Evolutionary conservation across 2,888 invertebrate genomes (phyloP).

Genomic region (Drosophila buzzatii): DNA sequence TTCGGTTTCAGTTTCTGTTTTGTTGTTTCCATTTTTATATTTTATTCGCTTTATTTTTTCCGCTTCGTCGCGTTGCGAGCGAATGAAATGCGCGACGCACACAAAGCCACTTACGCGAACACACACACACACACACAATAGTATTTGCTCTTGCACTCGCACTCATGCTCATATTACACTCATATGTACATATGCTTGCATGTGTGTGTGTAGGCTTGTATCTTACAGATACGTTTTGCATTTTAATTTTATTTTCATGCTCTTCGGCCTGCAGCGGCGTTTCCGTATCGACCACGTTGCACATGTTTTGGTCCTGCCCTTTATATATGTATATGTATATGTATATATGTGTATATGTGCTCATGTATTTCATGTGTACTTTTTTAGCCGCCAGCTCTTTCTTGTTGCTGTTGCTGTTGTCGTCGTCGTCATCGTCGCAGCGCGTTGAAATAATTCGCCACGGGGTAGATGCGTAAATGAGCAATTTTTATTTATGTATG

Average conservation of each 20-base stretch:
- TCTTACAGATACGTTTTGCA: conserved; percentile 74
- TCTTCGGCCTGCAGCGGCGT: conserved; percentile 55
- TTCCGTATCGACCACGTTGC: conserved; percentile 61
- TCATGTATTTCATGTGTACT: conserved; percentile 3
- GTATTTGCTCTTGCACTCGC: conserved; percentile 26
- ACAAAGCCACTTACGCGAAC: conserved; percentile 21
- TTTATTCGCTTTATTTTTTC: conserved; percentile 80
- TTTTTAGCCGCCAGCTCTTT: conserved; percentile 38
- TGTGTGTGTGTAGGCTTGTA: conserved; percentile 35
- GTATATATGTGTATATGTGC: neutral
- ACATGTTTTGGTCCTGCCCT: conserved; percentile 64
- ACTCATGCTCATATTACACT: conserved; percentile 37
- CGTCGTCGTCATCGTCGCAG: conserved; percentile 43
- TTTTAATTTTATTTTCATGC: conserved; percentile 77
- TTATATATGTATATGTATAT: conserved; percentile 35
- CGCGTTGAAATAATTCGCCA: conserved; percentile 76
- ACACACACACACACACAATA: neutral
- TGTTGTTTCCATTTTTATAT: conserved; percentile 76
- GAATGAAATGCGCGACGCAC: conserved; percentile 72
- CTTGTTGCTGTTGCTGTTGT: conserved; percentile 2
- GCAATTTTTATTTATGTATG: conserved; percentile 71
- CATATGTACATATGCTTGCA: neutral
- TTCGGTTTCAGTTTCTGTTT: conserved; percentile 62
- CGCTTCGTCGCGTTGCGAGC: conserved; percentile 79
- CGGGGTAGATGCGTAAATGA: conserved; percentile 75